phyloP scores from a whole-genome alignment of 2,888 invertebrate species.

The Cremastobaeus sp. region DNA sequence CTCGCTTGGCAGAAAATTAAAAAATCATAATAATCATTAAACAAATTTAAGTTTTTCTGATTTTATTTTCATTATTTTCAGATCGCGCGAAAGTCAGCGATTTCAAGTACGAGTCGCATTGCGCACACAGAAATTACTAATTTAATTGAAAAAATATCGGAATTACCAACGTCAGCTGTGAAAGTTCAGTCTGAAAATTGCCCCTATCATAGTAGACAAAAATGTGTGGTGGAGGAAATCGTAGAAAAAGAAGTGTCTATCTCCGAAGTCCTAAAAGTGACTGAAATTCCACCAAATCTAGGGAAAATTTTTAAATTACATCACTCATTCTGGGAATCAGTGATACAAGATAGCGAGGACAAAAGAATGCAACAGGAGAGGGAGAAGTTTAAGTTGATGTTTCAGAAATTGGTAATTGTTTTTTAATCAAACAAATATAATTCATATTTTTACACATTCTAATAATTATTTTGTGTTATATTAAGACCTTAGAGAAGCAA shows the following conservation, averaged over 20 bases:
- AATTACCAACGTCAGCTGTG: constrained; percentile 10
- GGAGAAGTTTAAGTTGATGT: constrained; percentile 23
- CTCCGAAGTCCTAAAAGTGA: constrained; percentile 66
- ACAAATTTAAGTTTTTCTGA: too few species aligned
- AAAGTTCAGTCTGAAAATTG: constrained; percentile 60
- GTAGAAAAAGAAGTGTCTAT: too few species aligned
- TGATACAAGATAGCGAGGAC: constrained; percentile 27
- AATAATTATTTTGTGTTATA: constrained; percentile 21
- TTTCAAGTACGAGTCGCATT: too few species aligned
- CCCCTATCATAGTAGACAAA: constrained; percentile 64
- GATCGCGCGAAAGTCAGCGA: too few species aligned
- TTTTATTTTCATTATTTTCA: too few species aligned
- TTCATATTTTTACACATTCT: not conserved
- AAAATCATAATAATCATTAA: too few species aligned
- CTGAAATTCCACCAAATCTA: constrained; percentile 64
- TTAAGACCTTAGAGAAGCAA: not conserved
- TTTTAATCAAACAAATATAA: not conserved
- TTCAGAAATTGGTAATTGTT: constrained; percentile 18
- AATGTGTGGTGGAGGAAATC: constrained; percentile 60
- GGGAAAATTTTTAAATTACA: constrained; percentile 68
- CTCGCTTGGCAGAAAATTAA: too few species aligned
- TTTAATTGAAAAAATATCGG: constrained; percentile 36
- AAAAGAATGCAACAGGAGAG: constrained; percentile 11
- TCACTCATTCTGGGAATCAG: constrained; percentile 64
- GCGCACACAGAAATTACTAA: constrained; percentile 26